These are phyloP conservation scores for Caenorhabditis remanei DNA, from an alignment of 1,140 invertebrate genomes.

Conservation along the genomic window DNA sequence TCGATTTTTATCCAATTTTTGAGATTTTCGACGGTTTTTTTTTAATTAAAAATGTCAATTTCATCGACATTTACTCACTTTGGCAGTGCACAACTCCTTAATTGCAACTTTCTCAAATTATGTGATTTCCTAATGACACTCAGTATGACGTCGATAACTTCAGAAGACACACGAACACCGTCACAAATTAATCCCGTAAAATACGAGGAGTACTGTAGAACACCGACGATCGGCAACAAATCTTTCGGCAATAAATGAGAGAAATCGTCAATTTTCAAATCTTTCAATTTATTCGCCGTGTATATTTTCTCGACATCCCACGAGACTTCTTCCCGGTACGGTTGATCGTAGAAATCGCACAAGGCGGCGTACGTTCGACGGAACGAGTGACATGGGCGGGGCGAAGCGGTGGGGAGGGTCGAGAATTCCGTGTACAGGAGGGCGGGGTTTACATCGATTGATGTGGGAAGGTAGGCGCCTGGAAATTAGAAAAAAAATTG, in stretches of 20 bases:
- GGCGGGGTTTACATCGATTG: conserved; percentile 68
- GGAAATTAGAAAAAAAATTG: not conserved
- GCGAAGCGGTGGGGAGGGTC: conserved; percentile 64
- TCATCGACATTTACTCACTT: conserved; percentile 66
- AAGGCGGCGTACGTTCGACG: conserved; percentile 75
- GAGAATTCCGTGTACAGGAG: conserved; percentile 70
- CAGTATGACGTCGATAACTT: conserved; percentile 75
- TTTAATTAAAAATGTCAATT: too few species aligned
- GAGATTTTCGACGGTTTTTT: too few species aligned
- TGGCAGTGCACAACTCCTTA: conserved; percentile 72
- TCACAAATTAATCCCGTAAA: conserved; percentile 74
- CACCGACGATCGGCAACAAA: conserved; percentile 73
- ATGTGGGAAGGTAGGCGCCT: conserved; percentile 36
- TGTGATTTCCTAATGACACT: conserved; percentile 73
- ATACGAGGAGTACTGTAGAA: conserved; percentile 74
- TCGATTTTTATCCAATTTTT: too few species aligned
- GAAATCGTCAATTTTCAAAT: conserved; percentile 76
- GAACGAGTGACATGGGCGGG: conserved; percentile 76
- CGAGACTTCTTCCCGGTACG: conserved; percentile 75
- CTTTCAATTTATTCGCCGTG: conserved; percentile 72
- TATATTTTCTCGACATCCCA: conserved; percentile 78
- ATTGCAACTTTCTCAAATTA: conserved; percentile 68
- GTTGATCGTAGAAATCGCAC: conserved; percentile 76
- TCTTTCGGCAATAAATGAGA: conserved; percentile 75
- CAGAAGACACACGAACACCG: conserved; percentile 68